A percentile compares a stretch with the other conserved stretches of the same genome.
These are phyloP conservation scores for Drosophila kepulauana DNA, from an alignment of 1,140 invertebrate species.

Conservation along the genomic window DNA sequence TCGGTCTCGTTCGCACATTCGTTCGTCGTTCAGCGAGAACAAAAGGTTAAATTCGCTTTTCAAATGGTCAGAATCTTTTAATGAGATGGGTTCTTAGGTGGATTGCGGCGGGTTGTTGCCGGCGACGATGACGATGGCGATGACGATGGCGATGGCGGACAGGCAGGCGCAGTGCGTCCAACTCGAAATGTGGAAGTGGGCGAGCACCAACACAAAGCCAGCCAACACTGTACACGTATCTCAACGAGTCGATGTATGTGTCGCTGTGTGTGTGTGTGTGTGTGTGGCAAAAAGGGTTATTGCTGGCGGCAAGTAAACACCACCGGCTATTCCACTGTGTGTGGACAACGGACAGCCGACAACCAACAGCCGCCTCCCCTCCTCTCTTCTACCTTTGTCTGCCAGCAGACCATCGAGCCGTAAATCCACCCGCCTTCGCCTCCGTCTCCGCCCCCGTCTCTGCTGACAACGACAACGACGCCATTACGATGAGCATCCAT, in stretches of 20 bases:
- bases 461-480: slow-evolving; percentile 22
- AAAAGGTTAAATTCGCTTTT: slow-evolving; percentile 82
- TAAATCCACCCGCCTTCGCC: slow-evolving; percentile 72
- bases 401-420: slow-evolving; percentile 51
- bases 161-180: slow-evolving; percentile 71
- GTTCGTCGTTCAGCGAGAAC: slow-evolving; percentile 48
- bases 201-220: slow-evolving; percentile 55
- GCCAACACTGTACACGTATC: slow-evolving; percentile 7
- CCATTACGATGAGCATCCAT: slow-evolving; percentile 63
- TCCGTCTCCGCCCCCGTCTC: background rate
- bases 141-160: slow-evolving; percentile 60
- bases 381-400: slow-evolving; percentile 14
- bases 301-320: slow-evolving; percentile 77
- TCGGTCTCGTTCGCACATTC: slow-evolving; percentile 35
- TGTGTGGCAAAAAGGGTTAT: slow-evolving; percentile 82
- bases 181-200: slow-evolving; percentile 52
- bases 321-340: slow-evolving; percentile 64
- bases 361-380: slow-evolving; percentile 13
- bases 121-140: slow-evolving; percentile 40
- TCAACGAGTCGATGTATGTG: slow-evolving; percentile 21
- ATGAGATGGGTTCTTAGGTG: slow-evolving; percentile 60
- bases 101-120: slow-evolving; percentile 14
- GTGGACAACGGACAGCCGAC: slow-evolving; percentile 45
- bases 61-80: slow-evolving; percentile 80
- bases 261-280: no score